These are phyloP conservation scores for Idris sp. DNA, from an alignment of 1,140 invertebrate genomes.

Conservation along the genomic window DNA sequence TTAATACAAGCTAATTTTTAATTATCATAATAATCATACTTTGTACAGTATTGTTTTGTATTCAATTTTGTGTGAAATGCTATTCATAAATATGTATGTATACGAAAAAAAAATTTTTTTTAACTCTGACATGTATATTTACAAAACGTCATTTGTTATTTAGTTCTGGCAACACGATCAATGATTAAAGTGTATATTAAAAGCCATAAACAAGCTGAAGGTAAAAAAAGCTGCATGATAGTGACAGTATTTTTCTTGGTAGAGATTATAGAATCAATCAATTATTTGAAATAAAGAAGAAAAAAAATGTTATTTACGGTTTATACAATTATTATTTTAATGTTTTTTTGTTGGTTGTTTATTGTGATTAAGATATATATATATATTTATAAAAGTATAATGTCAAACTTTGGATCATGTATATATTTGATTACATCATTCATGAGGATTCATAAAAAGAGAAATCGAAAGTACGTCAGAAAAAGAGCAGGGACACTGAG, in stretches of 20 bases:
- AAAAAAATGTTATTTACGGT: too few relatives aligned
- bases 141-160: slow-evolving; percentile 36
- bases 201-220: neutral
- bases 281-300: too few relatives aligned
- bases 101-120: too few relatives aligned
- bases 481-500: slow-evolving; percentile 22
- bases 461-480: slow-evolving; percentile 39
- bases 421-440: slow-evolving; percentile 19
- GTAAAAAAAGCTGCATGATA: slow-evolving; percentile 8
- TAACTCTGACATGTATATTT: too few relatives aligned
- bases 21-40: neutral
- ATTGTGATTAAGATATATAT: neutral
- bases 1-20: slow-evolving; percentile 11
- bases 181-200: slow-evolving; percentile 15
- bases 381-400: neutral
- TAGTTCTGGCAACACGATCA: slow-evolving; percentile 52
- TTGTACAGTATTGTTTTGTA: slow-evolving; percentile 3
- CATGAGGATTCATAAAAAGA: slow-evolving; percentile 24
- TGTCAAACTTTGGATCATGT: neutral
- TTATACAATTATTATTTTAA: slow-evolving; percentile 7
- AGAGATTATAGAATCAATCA: too few relatives aligned
- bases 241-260: neutral
- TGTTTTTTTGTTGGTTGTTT: too few relatives aligned
- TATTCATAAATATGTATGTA: too few relatives aligned
- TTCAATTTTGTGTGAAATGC: too few relatives aligned